phyloP scores from a whole-genome alignment of 2,888 invertebrate genomes.

The Andrena flavipes region DNA sequence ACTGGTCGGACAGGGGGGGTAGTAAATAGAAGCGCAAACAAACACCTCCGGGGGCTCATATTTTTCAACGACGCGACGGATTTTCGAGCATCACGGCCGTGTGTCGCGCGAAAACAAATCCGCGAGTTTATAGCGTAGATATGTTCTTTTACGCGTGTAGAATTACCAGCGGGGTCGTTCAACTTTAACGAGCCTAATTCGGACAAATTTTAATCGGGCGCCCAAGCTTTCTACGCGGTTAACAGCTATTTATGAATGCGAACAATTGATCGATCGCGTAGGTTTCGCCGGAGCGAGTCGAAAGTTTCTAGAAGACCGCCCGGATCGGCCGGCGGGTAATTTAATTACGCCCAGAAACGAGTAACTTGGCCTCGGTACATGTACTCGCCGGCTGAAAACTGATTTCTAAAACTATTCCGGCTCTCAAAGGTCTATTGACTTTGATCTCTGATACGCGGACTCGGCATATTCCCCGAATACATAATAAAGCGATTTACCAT shows the following conservation, averaged over 20 bases:
- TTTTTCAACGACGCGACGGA: constrained; percentile 15
- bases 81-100: constrained; percentile 11
- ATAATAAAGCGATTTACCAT: constrained; percentile 44
- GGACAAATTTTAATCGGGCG: neutral
- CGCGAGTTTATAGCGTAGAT: neutral
- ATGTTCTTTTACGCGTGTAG: neutral
- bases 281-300: constrained; percentile 24
- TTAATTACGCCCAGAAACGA: constrained; percentile 12
- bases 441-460: constrained; percentile 10
- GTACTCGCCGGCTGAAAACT: neutral
- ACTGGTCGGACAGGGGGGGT: neutral
- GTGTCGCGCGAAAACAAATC: constrained; percentile 11
- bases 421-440: neutral
- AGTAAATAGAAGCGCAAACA: constrained; percentile 33
- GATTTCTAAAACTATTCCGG: constrained; percentile 19
- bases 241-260: constrained; percentile 6
- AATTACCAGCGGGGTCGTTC: neutral
- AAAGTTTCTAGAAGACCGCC: constrained; percentile 30
- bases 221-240: neutral
- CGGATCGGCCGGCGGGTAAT: constrained; percentile 31
- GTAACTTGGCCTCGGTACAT: neutral
- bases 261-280: constrained; percentile 16
- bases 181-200: neutral
- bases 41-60: constrained; percentile 18
- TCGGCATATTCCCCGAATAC: constrained; percentile 16